These are phyloP conservation scores for Bombylius major DNA, from an alignment of 2,888 invertebrate species.

Conservation along the genomic window DNA sequence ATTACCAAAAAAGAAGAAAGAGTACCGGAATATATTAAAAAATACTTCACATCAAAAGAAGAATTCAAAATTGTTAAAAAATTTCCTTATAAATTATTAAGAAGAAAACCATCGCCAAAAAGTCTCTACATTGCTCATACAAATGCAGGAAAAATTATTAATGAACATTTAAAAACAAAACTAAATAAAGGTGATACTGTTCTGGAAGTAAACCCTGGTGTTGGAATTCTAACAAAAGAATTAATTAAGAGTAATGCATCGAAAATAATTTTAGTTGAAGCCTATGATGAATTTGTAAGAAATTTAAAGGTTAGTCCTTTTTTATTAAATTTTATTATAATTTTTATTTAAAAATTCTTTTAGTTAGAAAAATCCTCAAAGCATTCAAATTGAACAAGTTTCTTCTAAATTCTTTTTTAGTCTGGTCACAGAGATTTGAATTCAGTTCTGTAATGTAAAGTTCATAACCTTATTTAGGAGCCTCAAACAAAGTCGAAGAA, in stretches of 20 bases:
- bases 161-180: conserved; percentile 21
- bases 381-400: no score
- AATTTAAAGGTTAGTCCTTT: conserved; percentile 33
- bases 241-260: conserved; percentile 40
- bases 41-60: background rate
- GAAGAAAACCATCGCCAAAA: conserved; percentile 23
- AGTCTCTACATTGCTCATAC: conserved; percentile 26
- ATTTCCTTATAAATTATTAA: conserved; percentile 27
- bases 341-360: conserved; percentile 13
- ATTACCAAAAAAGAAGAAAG: background rate
- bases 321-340: no score
- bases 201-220: conserved; percentile 58
- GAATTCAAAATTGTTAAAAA: conserved; percentile 5
- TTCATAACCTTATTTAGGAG: no score
- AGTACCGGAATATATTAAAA: background rate
- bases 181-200: conserved; percentile 21
- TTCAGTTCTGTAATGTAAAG: no score
- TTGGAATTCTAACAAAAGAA: conserved; percentile 49
- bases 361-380: background rate
- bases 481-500: no score
- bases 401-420: no score
- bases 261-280: conserved; percentile 48
- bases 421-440: no score
- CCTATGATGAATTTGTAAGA: conserved; percentile 38
- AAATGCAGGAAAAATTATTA: conserved; percentile 22